Conservation (phyloP, 2,797 vertebrate species). For the Anguilla obscura region DNA sequence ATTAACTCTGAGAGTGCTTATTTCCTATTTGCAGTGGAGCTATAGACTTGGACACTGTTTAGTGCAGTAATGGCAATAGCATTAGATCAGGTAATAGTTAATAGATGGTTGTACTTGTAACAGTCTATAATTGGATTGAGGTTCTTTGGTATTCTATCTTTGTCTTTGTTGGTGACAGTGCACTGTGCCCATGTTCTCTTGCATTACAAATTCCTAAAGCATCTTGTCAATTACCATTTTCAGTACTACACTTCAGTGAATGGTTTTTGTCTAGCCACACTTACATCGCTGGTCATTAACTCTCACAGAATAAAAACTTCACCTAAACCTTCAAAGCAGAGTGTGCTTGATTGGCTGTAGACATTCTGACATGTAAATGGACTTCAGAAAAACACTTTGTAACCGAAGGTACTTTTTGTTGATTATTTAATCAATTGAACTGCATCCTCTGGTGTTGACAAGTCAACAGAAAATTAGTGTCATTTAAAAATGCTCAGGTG, state of each 20-base stretch:
- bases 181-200: not conserved
- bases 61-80: not conserved
- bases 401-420: not conserved
- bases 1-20: too few species aligned
- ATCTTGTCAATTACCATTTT: not conserved
- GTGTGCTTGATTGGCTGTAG: not conserved
- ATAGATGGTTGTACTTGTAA: not conserved
- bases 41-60: not conserved
- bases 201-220: not conserved
- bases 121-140: not conserved
- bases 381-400: not conserved
- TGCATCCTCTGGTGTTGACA: not conserved
- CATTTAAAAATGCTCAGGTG: not conserved
- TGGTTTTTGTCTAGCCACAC: not conserved
- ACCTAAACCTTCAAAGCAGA: not conserved
- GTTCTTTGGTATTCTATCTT: not conserved
- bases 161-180: not conserved
- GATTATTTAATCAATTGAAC: not conserved
- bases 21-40: not conserved
- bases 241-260: not conserved
- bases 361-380: slow-evolving; percentile 9
- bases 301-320: not conserved
- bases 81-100: not conserved
- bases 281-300: not conserved
- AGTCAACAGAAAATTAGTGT: not conserved